phyloP scores from a whole-genome alignment of 35 echinoderm and acorn worm species.

The Apostichopus parvimensis region DNA sequence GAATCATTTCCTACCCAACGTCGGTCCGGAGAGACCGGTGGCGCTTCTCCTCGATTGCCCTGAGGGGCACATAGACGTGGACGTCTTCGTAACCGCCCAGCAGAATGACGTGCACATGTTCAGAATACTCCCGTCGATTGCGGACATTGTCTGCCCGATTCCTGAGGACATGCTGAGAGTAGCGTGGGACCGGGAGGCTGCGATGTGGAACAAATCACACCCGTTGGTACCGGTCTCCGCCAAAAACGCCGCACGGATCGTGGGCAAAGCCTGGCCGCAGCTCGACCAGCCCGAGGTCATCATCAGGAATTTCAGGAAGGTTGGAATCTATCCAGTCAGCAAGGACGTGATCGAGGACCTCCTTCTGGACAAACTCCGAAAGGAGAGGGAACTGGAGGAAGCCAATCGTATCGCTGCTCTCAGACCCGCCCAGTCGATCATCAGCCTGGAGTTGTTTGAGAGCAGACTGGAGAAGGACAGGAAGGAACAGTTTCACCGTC shows the following conservation, averaged over 20 bases:
- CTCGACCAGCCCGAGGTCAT: slow-evolving; percentile 39
- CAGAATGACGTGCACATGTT: slow-evolving; percentile 67
- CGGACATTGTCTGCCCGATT: slow-evolving; percentile 44
- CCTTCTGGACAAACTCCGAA: not conserved
- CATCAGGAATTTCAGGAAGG: slow-evolving; percentile 35
- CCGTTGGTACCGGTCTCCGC: slow-evolving; percentile 35
- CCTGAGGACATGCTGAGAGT: slow-evolving; percentile 11
- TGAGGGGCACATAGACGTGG: slow-evolving; percentile 50
- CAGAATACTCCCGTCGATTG: slow-evolving; percentile 31
- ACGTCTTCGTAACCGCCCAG: slow-evolving; percentile 59
- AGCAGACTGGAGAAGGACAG: slow-evolving; percentile 23
- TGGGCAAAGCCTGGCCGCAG: slow-evolving; percentile 52
- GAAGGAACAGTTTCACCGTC: slow-evolving; percentile 44
- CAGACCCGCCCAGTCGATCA: slow-evolving; percentile 29
- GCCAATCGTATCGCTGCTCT: not conserved
- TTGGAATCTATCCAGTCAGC: slow-evolving; percentile 55
- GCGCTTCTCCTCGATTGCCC: slow-evolving; percentile 57
- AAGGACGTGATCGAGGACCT: slow-evolving; percentile 45
- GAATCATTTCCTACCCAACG: slow-evolving; percentile 62
- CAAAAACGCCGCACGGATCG: slow-evolving; percentile 55
- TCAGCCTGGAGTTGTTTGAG: slow-evolving; percentile 36
- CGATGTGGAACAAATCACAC: slow-evolving; percentile 30
- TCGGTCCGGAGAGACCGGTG: slow-evolving; percentile 44
- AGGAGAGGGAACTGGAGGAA: slow-evolving; percentile 11
- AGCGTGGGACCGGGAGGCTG: slow-evolving; percentile 39